Base-by-base conservation (phyloP, 2,888 invertebrate genomes). In the Habrosyne pyritoides region DNA sequence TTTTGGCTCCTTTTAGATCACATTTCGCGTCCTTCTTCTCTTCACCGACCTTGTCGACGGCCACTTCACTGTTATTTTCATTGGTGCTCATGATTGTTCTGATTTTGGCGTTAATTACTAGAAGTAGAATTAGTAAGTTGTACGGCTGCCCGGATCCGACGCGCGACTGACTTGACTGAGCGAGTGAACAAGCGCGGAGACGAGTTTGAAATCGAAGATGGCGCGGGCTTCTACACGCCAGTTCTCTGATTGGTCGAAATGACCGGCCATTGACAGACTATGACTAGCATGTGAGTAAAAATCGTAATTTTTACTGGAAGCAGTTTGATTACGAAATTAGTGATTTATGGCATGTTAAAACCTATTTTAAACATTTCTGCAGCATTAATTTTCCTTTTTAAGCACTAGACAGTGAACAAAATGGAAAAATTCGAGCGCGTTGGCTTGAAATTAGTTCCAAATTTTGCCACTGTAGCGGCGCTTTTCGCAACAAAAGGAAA, bases 181-280 rank as follows among this genome's bases (percentile, higher is more conserved):
- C 77, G 83, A 81, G 78, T 79, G 82, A 82, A 93, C 94, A 93
- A 93, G 88, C 91, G 92, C 93, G 79, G 79, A 77, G 93, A 93
- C 94, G 94, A 94, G 95, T 96, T 96, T 95, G 95, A 95, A 95
- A 95, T 94, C 94, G 95, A 96, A 96, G 95, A 96, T 95, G 96
- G 96, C 96, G 96, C 95, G 95, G 93, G 87, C 87, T 91, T 90
- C 84, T 79, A 72, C 75, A 85, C 80, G 83, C 87, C 67, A 71
- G 69, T 67, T 59, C 57, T 72, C 71, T 81, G 80, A 92, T 92
- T 92, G 92, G 92, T 72, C 73, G 69, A 84, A 54, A 65, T 55
- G 63, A 66, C 73, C 82, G 74, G 84, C 91, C 89, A 90, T 88
- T 87, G 77, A 74, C 80, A 82, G 79, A 73, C 78, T 79, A 71